A percentile compares a stretch with the other conserved stretches of the same genome.
phyloP scores from a whole-genome alignment of 2,797 vertebrate genomes.

The Paedocypris micromegethes region DNA sequence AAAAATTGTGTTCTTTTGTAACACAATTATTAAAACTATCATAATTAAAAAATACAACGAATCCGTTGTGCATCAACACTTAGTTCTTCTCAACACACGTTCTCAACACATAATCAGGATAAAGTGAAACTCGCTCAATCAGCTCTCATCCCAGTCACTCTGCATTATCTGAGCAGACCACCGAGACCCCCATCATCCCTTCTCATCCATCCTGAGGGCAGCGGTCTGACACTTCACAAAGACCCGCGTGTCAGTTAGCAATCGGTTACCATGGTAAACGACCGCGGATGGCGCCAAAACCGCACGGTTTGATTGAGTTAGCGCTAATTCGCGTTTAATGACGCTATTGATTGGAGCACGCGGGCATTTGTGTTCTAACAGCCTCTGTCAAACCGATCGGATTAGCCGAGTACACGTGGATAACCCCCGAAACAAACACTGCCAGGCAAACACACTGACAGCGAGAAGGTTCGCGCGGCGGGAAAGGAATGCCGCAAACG shows the following conservation, averaged over 20 bases:
- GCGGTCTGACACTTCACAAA: conserved; percentile 20
- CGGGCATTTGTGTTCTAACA: conserved; percentile 46
- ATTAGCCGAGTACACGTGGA: conserved; percentile 45
- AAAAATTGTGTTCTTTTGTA: too few relatives aligned
- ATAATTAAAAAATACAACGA: too few relatives aligned
- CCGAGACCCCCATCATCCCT: conserved; percentile 21
- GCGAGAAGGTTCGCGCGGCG: conserved; percentile 1
- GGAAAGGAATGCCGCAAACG: conserved; percentile 16
- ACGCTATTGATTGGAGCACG: conserved; percentile 47
- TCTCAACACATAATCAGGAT: too few relatives aligned
- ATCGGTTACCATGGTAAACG: conserved; percentile 44
- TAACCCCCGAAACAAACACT: conserved; percentile 34
- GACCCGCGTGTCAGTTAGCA: conserved; percentile 2
- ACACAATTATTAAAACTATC: too few relatives aligned
- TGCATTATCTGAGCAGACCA: conserved; percentile 12
- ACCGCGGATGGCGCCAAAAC: conserved; percentile 39
- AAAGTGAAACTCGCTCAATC: too few relatives aligned
- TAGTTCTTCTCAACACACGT: too few relatives aligned
- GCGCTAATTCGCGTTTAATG: conserved; percentile 50
- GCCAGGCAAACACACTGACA: conserved; percentile 31
- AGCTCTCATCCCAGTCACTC: too few relatives aligned
- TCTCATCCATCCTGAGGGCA: conserved; percentile 24
- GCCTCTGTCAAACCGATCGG: conserved; percentile 42
- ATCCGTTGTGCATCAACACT: too few relatives aligned
- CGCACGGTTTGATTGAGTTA: conserved; percentile 48